Base-by-base conservation (phyloP, 1,140 invertebrate genomes). In the Drosophila bocqueti region DNA sequence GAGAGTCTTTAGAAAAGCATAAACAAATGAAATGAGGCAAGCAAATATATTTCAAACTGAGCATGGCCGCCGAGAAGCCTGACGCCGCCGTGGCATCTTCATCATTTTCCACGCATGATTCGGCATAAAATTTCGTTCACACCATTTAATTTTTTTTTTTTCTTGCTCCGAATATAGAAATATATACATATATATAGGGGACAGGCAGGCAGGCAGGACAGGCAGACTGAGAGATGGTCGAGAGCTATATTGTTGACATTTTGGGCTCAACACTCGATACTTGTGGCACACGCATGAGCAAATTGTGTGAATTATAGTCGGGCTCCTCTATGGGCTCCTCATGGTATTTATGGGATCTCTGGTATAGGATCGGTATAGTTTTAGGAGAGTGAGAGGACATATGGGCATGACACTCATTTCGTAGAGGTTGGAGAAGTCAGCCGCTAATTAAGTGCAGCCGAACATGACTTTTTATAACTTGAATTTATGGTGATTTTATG, bases 401-500 rank as follows among this genome's bases (percentile, higher is more conserved):
- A 69, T 83, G 76, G 74, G 63, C 81, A 79, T 83, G 80, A 76
- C 71, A 83, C 75, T 69, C 80, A 82, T 83, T 61, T 46, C 26
- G 15, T 54, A 63, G 76, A 86, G 83, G 81, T 89, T 72, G 54
- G 54, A n/a, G 36, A 15, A 24, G 54, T 24, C 54, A 74, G 45
- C 54, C 79, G 86, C 85, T 91, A 90, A 90, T 90, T 90, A 90
- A 90, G 85, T 90, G 85, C 85, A 90, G 72, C 85, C 68, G 61
- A 90, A 90, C 85, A 90, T 91, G 86, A 81, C 82, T 91, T 90
- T 90, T 90, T 90, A 90, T 91, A 90, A 90, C 85, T 85, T 72
- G 89, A 79, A 89, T 90, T 90, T 90, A 90, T 90, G 85, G 84
- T 90, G 63, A 69, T 91, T 91, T 90, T 90, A 89, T 81, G 81